Base-by-base conservation (phyloP, 1,140 invertebrate species). In the Brachionus rotundiformis region DNA sequence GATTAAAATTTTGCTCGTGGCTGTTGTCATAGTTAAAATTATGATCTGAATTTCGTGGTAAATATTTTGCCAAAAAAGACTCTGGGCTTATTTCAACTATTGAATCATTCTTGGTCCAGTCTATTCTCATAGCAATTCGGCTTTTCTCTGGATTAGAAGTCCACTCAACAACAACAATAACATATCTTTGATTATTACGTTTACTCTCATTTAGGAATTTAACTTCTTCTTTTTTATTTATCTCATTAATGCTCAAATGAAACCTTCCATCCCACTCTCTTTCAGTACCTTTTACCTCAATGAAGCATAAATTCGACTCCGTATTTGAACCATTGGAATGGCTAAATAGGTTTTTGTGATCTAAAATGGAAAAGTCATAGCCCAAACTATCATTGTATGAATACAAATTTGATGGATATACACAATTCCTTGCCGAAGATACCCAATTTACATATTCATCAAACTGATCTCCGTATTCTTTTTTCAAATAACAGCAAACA, bases 201-300 rank as follows among this genome's bases (percentile, higher is more conserved):
- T 8, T 68, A 27, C 36, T 8, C n/a, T 73, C 68, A 44, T 73
- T 73, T 3, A 25, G 10, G 3, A 25, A 11, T 44, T 44, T 44
- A 13, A 73, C 25, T 25, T 41, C 33, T 13, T 44, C 36, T 73
- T 73, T 73, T 73, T 73, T 73, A 44, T 73, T 27, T 31, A 73
- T 44, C 44, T 73, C 68, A 41, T 73, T 73, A 13, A 41, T 41
- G 29, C 68, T 73, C 27, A 73, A 31, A 47, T 73, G 68, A 73
- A 73, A 73, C 5, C 11, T 73, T 44, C 68, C 68, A 29, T 73
- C 68, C 68, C 68, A 73, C 16, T 41, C 36, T 41, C 68, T 13
- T 23, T 73, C 36, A 19, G 73, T 77, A 19, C 73, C 47, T 54
- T 77, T 77, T n/a, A 77, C 73, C 29, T 77, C 73, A 33, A 77